Base-by-base conservation (phyloP, 2,888 invertebrate species). In the Cheilosia vernalis region DNA sequence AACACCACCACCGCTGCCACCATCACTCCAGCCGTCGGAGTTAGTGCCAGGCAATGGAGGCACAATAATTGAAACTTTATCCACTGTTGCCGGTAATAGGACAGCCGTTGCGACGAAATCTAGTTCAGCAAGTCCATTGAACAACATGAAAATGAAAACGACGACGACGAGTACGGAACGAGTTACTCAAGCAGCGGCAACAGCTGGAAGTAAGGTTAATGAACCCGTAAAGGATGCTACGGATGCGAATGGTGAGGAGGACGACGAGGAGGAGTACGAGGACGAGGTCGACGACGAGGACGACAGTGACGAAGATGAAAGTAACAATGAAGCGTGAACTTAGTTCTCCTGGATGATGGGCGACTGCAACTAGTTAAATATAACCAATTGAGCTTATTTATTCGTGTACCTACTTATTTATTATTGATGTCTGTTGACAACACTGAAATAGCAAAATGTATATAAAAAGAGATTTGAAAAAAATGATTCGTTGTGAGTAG, bases 1-100 rank as follows among this genome's bases (percentile, higher is more conserved):
- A 81, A 91, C 91, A 5, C 91, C 91, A 19, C 91, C 91, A 24
- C 87, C 90, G 21, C 27, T 73, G 63, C 40, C 60, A n/a, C n/a
- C 56, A 17, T 58, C 33, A n/a, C 47, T 37, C 40, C 37, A 24
- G 13, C 19, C 51, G 21, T 42, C 30, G 13, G 63, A 33, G 7
- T 33, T 30, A 15, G n/a, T 24, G 30, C 19, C 27, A 37, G 40
- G 21, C 30, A 60, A 13, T 27, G 40, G 44, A 15, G 66, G 42
- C 1, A 44, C 30, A 44, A 67, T 51, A 49, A 76, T 60, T 67
- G 76, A 76, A 76, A 76, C 66, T 67, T 53, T 67, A 76, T 51
- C 67, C 67, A 30, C 15, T 37, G 47, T 37, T 27, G 2, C 47
- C 17, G 47, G 30, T 47, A 74, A 64, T 56, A n/a, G 56, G 64